Base-by-base conservation (phyloP, 2,888 invertebrate genomes). In the Ligdia adustata region DNA sequence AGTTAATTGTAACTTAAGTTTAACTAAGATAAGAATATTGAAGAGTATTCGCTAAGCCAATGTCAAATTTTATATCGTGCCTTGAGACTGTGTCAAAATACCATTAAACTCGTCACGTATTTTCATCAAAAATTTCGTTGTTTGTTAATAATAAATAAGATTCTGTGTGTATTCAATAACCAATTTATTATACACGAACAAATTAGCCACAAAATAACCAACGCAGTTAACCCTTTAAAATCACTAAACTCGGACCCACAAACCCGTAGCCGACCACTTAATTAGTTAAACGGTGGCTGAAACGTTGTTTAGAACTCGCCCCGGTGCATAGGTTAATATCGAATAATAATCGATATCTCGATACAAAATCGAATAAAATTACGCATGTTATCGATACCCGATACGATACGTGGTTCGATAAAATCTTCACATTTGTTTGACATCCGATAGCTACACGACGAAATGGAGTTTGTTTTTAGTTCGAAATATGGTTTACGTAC, bases 401-500 rank as follows among this genome's bases (percentile, higher is more conserved):
- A 47, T 37, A 20, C 22, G 35, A 45, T 48, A 43, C 47, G 41
- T 44, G 49, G 50, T 44, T 48, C 44, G 47, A 56, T 56, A 50
- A 47, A 46, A 54, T 52, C 53, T 48, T 29, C 44, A 57, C 38
- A 49, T 49, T 33, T 24, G 32, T 49, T 18, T 42, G 48, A 33
- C 27, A 43, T 16, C 28, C 12, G 42, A 43, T 34, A 48, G n/a
- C 40, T 16, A 16, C 38, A 28, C 29, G 11, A 28, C 27, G 12
- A 13, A 27, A 37, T n/a, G 18, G 11, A n/a, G 9, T 33, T 32
- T 31, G 24, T 37, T 45, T 20, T 26, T 14, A 45, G 32, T 45
- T 38, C 14, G 26, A 45, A 24, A 12, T 18, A 11, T n/a, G n/a
- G n/a, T n/a, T n/a, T n/a, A n/a, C n/a, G n/a, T n/a, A n/a, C n/a